A percentile compares a stretch with the other conserved stretches of the same genome.
phyloP scores from a whole-genome alignment of 2,113 vertebrate genomes.

The Pogonocichla stellata region DNA sequence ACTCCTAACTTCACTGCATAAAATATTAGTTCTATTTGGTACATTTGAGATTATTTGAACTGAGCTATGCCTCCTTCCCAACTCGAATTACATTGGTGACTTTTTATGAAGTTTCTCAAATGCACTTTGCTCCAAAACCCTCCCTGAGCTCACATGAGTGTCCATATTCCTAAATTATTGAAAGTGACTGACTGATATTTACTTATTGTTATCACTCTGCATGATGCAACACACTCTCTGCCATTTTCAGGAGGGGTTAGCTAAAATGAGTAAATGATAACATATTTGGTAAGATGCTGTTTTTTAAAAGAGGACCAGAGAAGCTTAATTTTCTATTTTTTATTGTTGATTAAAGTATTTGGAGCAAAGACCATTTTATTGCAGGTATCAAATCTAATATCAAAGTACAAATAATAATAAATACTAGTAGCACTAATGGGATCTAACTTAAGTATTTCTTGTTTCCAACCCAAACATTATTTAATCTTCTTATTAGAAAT shows the following conservation, averaged over 20 bases:
- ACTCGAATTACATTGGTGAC: background rate
- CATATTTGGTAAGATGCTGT: background rate
- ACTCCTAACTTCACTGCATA: background rate
- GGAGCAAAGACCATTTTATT: background rate
- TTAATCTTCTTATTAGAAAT: background rate
- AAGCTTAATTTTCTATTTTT: background rate
- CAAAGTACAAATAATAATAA: background rate
- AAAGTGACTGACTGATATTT: background rate
- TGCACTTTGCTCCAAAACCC: background rate
- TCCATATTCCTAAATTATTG: background rate
- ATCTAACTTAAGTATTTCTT: background rate
- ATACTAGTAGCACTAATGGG: background rate
- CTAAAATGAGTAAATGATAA: background rate
- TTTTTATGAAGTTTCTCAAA: background rate
- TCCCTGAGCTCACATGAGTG: background rate
- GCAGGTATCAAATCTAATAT: background rate
- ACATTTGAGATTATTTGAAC: background rate
- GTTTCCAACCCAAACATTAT: background rate
- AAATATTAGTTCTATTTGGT: background rate
- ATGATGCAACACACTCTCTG: background rate
- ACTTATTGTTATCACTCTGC: background rate
- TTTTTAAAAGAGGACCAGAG: conserved; percentile 12
- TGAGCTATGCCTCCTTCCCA: background rate
- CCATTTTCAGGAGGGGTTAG: background rate
- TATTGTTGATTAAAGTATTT: background rate